Evolutionary conservation across 1,140 invertebrate species (phyloP).

Genomic region (Bombus turneri): DNA sequence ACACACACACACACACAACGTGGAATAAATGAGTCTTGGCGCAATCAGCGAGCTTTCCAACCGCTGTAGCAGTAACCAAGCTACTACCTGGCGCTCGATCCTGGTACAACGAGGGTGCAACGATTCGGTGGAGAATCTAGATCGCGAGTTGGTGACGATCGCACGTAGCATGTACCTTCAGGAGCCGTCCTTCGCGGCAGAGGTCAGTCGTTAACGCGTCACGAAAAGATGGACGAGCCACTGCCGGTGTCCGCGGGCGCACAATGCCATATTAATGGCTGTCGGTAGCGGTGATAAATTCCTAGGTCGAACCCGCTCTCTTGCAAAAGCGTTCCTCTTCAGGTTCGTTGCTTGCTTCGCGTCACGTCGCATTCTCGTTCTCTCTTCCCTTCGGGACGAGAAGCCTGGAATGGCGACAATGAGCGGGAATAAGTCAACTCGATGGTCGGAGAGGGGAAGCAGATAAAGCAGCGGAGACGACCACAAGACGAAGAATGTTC

Average conservation of each 20-base stretch:
- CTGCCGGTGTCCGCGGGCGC: constrained; percentile 67
- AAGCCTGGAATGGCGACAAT: constrained; percentile 72
- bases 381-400: constrained; percentile 53
- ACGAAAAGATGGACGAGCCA: constrained; percentile 72
- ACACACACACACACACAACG: no score
- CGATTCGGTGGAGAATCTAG: constrained; percentile 44
- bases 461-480: constrained; percentile 22
- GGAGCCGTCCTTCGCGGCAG: constrained; percentile 55
- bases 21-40: no score
- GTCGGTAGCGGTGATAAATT: constrained; percentile 80
- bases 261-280: constrained; percentile 78
- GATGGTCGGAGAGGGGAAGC: constrained; percentile 57
- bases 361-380: constrained; percentile 29
- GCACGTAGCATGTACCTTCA: constrained; percentile 25
- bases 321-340: constrained; percentile 46
- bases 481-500: constrained; percentile 33
- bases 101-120: not conserved
- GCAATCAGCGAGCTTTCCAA: no score
- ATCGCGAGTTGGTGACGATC: constrained; percentile 41
- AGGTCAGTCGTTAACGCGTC: constrained; percentile 73
- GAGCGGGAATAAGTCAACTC: constrained; percentile 74
- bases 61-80: no score
- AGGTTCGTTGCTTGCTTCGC: constrained; percentile 1
- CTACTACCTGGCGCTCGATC: not conserved
- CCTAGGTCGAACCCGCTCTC: constrained; percentile 66